Conservation (phyloP, 2,113 vertebrate species). For the Muntiacus muntjak region DNA sequence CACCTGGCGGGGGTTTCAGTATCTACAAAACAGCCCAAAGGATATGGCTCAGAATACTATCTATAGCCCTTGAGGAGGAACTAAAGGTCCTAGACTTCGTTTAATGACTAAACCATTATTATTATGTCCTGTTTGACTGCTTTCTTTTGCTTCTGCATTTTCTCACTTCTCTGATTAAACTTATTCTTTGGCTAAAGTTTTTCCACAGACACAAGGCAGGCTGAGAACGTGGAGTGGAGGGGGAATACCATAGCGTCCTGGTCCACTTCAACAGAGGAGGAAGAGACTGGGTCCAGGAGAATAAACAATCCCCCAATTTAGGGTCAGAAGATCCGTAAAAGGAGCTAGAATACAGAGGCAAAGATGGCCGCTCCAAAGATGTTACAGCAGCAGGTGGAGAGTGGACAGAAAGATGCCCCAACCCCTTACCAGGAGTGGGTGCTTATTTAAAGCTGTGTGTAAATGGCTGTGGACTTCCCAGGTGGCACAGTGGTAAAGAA, state of each 20-base stretch:
- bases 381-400: neutral
- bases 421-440: neutral
- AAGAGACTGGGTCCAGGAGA: neutral
- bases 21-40: neutral
- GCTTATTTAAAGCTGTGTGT: neutral
- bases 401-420: fast-evolving
- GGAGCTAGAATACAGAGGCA: neutral
- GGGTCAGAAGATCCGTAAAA: neutral
- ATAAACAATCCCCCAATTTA: neutral
- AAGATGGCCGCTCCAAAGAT: neutral
- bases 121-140: neutral
- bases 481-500: neutral
- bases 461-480: neutral
- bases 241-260: neutral
- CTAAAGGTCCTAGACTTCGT: neutral
- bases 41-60: neutral
- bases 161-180: neutral
- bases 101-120: neutral
- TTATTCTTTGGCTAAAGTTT: neutral
- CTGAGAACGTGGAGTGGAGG: neutral
- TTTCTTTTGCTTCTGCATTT: neutral
- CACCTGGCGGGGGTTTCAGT: neutral
- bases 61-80: neutral
- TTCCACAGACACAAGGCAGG: neutral
- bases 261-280: neutral